These are phyloP conservation scores for Nannoperca obscura DNA, from an alignment of 2,797 vertebrate species.

Conservation along the genomic window DNA sequence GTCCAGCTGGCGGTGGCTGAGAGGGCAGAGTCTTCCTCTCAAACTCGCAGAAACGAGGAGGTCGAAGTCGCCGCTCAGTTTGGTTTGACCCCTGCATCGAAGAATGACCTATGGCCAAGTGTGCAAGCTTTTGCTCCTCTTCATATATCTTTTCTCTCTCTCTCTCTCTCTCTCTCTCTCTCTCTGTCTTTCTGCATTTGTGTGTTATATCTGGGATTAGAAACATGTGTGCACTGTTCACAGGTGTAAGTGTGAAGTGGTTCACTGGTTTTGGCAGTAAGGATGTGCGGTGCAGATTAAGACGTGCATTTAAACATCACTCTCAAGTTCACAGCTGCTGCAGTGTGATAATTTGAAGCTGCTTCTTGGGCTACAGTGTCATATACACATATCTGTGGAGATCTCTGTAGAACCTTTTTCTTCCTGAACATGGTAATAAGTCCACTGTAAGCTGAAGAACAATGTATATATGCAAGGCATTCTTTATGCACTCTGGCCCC, in stretches of 20 bases:
- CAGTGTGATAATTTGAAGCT: slow-evolving; percentile 22
- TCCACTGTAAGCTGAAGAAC: slow-evolving; percentile 10
- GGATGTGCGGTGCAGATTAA: slow-evolving; percentile 20
- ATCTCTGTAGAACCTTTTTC: slow-evolving; percentile 30
- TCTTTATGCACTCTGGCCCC: not conserved
- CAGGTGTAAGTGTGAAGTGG: slow-evolving; percentile 14
- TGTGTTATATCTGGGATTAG: slow-evolving; percentile 33
- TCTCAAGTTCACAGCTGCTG: slow-evolving; percentile 35
- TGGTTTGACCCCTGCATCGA: slow-evolving; percentile 32
- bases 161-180: not conserved
- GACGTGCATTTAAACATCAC: slow-evolving; percentile 41
- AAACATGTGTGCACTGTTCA: slow-evolving; percentile 45
- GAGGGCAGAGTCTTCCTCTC: slow-evolving; percentile 7
- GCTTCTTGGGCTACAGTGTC: slow-evolving; percentile 41
- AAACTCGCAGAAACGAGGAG: slow-evolving; percentile 33
- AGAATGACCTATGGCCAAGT: slow-evolving; percentile 9
- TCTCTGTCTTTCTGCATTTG: slow-evolving; percentile 1
- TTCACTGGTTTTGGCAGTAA: slow-evolving; percentile 29
- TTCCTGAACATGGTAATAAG: slow-evolving; percentile 21
- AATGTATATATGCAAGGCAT: not conserved
- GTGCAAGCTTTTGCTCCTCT: slow-evolving; percentile 2
- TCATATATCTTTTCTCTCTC: not conserved
- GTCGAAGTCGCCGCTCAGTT: slow-evolving; percentile 31
- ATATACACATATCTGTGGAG: slow-evolving; percentile 28
- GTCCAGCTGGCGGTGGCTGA: slow-evolving; percentile 38